Conservation (phyloP, 2,888 invertebrate species). For the Eledona agricola region DNA sequence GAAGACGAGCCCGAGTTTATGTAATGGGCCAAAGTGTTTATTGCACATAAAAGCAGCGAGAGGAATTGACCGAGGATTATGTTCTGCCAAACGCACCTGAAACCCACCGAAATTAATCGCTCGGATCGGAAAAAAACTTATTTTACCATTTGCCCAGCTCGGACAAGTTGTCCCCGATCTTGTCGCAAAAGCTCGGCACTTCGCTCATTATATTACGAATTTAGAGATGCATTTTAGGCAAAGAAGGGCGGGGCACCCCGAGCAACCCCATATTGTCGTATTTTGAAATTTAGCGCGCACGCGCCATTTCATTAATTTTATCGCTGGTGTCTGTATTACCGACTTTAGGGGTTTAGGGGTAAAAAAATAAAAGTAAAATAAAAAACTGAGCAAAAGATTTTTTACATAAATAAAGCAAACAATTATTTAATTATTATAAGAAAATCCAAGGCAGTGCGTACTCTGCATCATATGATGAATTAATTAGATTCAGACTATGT, state of each 20-base stretch:
- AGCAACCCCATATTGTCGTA: conserved; percentile 36
- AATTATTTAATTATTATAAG: too few species aligned
- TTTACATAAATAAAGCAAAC: too few species aligned
- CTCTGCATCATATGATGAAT: too few species aligned
- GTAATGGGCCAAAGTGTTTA: conserved; percentile 77
- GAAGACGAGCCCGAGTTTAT: conserved; percentile 75
- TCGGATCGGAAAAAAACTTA: too few species aligned
- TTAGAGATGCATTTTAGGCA: conserved; percentile 41
- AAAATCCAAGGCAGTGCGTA: too few species aligned
- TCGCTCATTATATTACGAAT: conserved; percentile 52
- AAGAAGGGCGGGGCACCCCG: conserved; percentile 51
- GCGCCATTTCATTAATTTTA: conserved; percentile 27
- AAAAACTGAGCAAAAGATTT: too few species aligned
- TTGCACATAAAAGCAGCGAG: conserved; percentile 79
- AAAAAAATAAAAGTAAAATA: too few species aligned
- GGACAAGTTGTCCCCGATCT: conserved; percentile 72
- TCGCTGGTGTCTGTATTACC: not conserved
- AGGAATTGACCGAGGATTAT: conserved; percentile 79
- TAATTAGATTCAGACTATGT: too few species aligned
- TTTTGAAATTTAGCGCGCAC: conserved; percentile 38
- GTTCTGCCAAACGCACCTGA: conserved; percentile 77
- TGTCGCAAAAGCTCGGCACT: conserved; percentile 69
- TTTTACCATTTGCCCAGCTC: conserved; percentile 77
- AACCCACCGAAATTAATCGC: too few species aligned
- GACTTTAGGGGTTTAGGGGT: too few species aligned